phyloP scores from a whole-genome alignment of 1,140 invertebrate species.

The Xylocopa sonorina region DNA sequence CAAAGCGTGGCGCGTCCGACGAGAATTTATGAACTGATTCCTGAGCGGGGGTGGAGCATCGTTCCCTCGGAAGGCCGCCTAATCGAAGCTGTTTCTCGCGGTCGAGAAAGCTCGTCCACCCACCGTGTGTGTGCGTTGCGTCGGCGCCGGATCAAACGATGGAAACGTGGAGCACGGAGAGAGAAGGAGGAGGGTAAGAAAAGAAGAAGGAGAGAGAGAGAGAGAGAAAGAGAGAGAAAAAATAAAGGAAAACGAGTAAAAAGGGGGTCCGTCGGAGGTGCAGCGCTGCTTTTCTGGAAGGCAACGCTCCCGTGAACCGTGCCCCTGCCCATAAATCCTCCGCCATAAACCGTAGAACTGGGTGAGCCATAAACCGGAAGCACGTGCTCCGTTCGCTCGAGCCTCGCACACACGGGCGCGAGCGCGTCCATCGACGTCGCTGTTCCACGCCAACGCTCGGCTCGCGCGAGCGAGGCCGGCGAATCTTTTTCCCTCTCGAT shows the following conservation, averaged over 20 bases:
- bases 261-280: conserved; percentile 4
- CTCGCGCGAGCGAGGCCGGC: neutral
- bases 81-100: conserved; percentile 44
- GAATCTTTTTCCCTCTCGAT: conserved; percentile 23
- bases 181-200: conserved; percentile 30
- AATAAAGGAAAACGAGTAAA: conserved; percentile 20
- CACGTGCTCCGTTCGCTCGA: conserved; percentile 41
- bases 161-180: conserved; percentile 1
- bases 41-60: conserved; percentile 1
- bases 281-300: conserved; percentile 57
- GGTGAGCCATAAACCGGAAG: conserved; percentile 68
- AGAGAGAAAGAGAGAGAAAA: conserved; percentile 19
- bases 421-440: conserved; percentile 26
- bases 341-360: conserved; percentile 61
- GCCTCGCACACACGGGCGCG: too few relatives aligned
- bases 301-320: conserved; percentile 45
- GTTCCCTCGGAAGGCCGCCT: neutral
- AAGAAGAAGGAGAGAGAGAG: neutral
- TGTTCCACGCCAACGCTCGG: conserved; percentile 45
- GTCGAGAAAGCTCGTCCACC: conserved; percentile 30
- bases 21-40: conserved; percentile 52
- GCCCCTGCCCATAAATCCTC: conserved; percentile 61
- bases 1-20: neutral
- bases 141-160: conserved; percentile 49
- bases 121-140: neutral